phyloP scores from a whole-genome alignment of 35 echinoderm and acorn worm species.

The Strongylocentrotus purpuratus region DNA sequence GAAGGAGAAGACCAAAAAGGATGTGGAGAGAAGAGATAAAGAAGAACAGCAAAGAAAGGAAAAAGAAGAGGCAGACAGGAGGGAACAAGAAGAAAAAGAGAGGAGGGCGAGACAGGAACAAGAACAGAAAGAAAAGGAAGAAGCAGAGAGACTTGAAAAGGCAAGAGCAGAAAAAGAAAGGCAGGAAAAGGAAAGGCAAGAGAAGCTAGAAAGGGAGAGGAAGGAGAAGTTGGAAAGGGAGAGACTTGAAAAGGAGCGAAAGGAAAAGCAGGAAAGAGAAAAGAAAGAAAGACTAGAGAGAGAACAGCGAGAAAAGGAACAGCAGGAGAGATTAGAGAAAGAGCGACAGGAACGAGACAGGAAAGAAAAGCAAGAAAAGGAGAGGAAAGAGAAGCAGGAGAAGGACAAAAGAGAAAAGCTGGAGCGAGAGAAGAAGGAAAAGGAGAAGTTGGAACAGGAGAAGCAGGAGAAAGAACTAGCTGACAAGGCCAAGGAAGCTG shows the following conservation, averaged over 20 bases:
- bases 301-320: slow-evolving; percentile 69
- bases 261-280: slow-evolving; percentile 58
- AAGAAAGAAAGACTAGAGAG: slow-evolving; percentile 62
- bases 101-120: slow-evolving; percentile 49
- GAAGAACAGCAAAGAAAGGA: slow-evolving; percentile 61
- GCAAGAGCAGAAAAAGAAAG: slow-evolving; percentile 47
- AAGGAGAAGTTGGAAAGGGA: slow-evolving; percentile 58
- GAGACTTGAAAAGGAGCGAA: slow-evolving; percentile 52
- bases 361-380: slow-evolving; percentile 25
- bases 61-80: slow-evolving; percentile 61
- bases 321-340: slow-evolving; percentile 65
- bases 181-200: slow-evolving; percentile 54
- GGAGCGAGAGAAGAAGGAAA: slow-evolving; percentile 52
- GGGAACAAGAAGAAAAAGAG: slow-evolving; percentile 62
- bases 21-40: slow-evolving; percentile 53
- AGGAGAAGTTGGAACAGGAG: slow-evolving; percentile 48
- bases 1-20: slow-evolving; percentile 64
- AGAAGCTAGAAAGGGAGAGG: slow-evolving; percentile 51
- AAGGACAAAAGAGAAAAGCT: slow-evolving; percentile 45
- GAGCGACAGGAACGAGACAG: slow-evolving; percentile 32
- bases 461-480: slow-evolving; percentile 50
- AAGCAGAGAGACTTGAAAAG: slow-evolving; percentile 51
- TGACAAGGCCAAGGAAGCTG: slow-evolving; percentile 46
- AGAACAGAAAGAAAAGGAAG: slow-evolving; percentile 55
- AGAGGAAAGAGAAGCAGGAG: slow-evolving; percentile 46